Percentiles rank a stretch among this genome's conserved stretches.
These are phyloP conservation scores for Catostomus latipinnis DNA, from an alignment of 2,797 vertebrate species.

Conservation along the genomic window DNA sequence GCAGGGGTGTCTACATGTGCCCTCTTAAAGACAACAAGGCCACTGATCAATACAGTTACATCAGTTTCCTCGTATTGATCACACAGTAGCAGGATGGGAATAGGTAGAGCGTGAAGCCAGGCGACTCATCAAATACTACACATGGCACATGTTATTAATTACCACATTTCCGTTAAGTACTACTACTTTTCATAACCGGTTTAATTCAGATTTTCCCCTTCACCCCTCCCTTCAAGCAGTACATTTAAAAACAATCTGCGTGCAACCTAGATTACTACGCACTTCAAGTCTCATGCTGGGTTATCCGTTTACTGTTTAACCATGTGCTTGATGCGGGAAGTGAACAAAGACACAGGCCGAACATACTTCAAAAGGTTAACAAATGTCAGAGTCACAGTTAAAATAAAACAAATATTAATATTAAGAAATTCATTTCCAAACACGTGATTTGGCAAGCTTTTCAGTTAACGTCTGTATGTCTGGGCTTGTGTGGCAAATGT, in stretches of 20 bases:
- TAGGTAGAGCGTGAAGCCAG: background rate
- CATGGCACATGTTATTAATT: background rate
- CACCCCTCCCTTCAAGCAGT: background rate
- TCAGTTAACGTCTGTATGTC: too few relatives aligned
- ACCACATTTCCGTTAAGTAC: background rate
- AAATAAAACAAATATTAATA: background rate
- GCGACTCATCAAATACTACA: constrained; percentile 25
- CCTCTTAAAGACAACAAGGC: background rate
- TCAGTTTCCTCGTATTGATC: background rate
- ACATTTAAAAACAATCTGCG: background rate
- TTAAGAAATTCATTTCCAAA: too few relatives aligned
- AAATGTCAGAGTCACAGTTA: background rate
- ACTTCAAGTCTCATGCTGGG: background rate
- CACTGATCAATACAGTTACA: background rate
- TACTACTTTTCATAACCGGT: background rate
- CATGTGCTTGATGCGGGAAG: constrained; percentile 2
- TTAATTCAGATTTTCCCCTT: background rate
- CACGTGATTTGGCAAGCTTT: too few relatives aligned
- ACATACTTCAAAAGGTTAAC: constrained; percentile 11
- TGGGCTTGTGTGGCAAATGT: too few relatives aligned
- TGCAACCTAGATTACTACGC: background rate
- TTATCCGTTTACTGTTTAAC: constrained; percentile 41
- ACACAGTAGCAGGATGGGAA: background rate
- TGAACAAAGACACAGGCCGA: constrained; percentile 6
- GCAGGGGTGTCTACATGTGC: background rate